Evolutionary conservation across 2,797 vertebrate species (phyloP).

Genomic region (Spinus olivaceus): DNA sequence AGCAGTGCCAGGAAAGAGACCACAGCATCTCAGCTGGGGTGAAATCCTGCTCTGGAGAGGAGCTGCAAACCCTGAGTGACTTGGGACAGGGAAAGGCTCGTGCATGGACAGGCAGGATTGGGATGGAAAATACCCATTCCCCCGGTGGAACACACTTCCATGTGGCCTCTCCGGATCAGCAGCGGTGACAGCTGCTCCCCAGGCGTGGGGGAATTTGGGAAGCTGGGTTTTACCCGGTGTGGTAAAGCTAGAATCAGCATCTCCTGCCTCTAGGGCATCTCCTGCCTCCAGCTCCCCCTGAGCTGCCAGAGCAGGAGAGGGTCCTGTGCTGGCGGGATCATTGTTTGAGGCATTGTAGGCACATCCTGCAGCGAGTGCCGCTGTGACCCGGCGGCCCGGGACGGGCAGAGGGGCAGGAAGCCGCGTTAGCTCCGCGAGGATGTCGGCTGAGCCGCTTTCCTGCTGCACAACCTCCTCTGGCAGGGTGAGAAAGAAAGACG

Average conservation of each 20-base stretch:
- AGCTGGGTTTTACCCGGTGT: neutral
- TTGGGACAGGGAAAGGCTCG: rapidly evolving
- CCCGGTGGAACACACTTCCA: neutral
- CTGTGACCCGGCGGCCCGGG: neutral
- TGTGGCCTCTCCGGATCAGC: rapidly evolving
- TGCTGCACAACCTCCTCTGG: neutral
- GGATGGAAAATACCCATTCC: neutral
- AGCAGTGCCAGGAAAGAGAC: neutral
- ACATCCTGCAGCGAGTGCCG: neutral
- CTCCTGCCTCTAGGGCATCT: neutral
- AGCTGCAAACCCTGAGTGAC: neutral
- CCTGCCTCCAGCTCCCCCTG: neutral
- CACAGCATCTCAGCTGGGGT: rapidly evolving
- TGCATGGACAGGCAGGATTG: rapidly evolving
- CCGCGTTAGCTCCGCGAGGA: neutral
- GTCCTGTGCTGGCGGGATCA: neutral
- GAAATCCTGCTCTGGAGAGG: neutral
- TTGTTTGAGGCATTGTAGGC: neutral
- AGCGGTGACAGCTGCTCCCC: rapidly evolving
- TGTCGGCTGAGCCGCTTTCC: neutral
- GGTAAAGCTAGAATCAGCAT: neutral
- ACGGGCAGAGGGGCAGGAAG: constrained; percentile 37
- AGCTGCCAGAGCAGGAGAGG: neutral
- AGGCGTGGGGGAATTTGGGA: neutral
- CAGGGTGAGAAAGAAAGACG: neutral